These are phyloP conservation scores for Neosalanx taihuensis DNA, from an alignment of 2,797 vertebrate species.

Conservation along the genomic window DNA sequence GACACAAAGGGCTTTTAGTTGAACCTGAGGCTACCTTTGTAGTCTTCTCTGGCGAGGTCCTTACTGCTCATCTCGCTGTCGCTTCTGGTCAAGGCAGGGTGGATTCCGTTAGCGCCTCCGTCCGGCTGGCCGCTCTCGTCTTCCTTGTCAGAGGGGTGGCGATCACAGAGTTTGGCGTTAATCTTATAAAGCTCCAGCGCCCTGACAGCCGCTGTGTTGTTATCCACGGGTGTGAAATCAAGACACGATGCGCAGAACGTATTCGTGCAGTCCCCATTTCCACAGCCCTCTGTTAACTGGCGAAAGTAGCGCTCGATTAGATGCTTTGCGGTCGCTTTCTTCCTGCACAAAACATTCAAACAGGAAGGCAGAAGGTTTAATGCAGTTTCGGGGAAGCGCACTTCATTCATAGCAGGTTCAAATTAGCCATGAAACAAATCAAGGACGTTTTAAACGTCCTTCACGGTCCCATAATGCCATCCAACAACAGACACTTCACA, in stretches of 20 bases:
- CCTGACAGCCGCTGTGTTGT: slow-evolving; percentile 94
- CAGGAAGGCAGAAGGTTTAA: slow-evolving; percentile 77
- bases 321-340: slow-evolving; percentile 99
- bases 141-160: slow-evolving; percentile 90
- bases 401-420: not conserved
- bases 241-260: slow-evolving; percentile 95
- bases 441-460: not conserved
- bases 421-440: not conserved
- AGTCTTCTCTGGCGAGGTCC: slow-evolving; percentile 80
- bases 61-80: slow-evolving; percentile 82
- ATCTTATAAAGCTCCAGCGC: slow-evolving; percentile 97
- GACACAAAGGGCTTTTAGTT: not conserved
- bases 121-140: slow-evolving; percentile 81
- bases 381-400: slow-evolving; percentile 47
- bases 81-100: slow-evolving; percentile 74
- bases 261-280: slow-evolving; percentile 99
- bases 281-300: slow-evolving; percentile 99
- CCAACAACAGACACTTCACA: no score
- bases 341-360: slow-evolving; percentile 89
- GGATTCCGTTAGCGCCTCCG: slow-evolving; percentile 80
- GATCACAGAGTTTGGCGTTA: slow-evolving; percentile 98
- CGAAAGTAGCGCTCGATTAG: slow-evolving; percentile 99
- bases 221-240: slow-evolving; percentile 93
- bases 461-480: not conserved
- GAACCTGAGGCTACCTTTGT: slow-evolving; percentile 80